A percentile compares a stretch with the other conserved stretches of the same genome.
Conservation (phyloP, 2,888 invertebrate genomes). For the Lymantria monacha region DNA sequence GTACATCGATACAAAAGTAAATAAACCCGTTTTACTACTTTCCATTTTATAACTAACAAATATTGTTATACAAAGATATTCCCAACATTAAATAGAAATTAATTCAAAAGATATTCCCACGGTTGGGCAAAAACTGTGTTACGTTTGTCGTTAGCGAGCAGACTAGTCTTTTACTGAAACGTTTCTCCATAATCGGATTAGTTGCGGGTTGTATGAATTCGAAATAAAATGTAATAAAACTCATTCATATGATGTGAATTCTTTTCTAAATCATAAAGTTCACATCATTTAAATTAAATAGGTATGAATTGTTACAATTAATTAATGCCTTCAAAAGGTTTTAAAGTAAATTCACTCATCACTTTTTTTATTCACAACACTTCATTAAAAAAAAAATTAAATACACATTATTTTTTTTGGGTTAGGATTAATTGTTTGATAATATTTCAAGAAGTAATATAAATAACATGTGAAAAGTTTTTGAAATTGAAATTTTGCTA, state of each 20-base stretch:
- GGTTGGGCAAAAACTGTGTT: conserved; percentile 29
- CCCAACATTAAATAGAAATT: conserved; percentile 45
- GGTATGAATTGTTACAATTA: too few relatives aligned
- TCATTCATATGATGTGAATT: neutral
- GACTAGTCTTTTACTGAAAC: conserved; percentile 28
- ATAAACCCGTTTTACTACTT: conserved; percentile 31
- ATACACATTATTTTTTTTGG: too few relatives aligned
- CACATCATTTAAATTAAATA: neutral
- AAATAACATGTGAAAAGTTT: too few relatives aligned
- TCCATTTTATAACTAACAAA: conserved; percentile 56
- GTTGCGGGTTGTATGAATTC: conserved; percentile 9
- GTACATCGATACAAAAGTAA: neutral
- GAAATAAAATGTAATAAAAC: conserved; percentile 7
- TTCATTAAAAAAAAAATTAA: too few relatives aligned
- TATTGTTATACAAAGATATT: conserved; percentile 42
- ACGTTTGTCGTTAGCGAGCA: conserved; percentile 11
- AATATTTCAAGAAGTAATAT: too few relatives aligned
- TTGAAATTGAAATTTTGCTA: too few relatives aligned
- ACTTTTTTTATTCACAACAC: too few relatives aligned
- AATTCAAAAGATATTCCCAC: conserved; percentile 30
- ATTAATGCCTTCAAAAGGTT: too few relatives aligned
- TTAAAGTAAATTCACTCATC: too few relatives aligned
- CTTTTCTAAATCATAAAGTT: neutral
- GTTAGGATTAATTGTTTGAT: too few relatives aligned
- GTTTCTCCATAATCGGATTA: conserved; percentile 21